Percentiles rank a stretch among this genome's conserved stretches.
Conservation (phyloP, 2,888 invertebrate species). For the Malthinus flaveolus region DNA sequence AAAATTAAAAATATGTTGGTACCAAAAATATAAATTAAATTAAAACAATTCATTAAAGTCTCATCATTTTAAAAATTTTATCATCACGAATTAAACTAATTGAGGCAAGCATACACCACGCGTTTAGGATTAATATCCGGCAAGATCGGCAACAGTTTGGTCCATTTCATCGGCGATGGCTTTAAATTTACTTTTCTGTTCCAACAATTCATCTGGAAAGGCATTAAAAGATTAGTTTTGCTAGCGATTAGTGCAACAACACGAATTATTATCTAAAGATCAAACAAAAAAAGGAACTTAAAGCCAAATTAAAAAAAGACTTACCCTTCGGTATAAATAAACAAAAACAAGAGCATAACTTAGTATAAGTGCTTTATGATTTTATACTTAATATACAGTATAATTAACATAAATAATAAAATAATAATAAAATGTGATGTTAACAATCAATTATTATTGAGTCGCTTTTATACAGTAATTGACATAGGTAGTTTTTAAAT, state of each 20-base stretch:
- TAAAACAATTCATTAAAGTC: too few species aligned
- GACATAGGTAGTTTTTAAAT: constrained; percentile 4
- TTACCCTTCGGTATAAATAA: background rate
- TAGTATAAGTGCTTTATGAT: background rate
- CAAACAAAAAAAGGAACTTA: background rate
- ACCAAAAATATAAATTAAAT: too few species aligned
- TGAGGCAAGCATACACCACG: background rate
- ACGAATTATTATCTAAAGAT: background rate
- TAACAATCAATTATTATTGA: constrained; percentile 23
- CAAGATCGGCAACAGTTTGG: constrained; percentile 93
- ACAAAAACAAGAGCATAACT: constrained; percentile 9
- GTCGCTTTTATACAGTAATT: constrained; percentile 31
- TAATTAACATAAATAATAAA: constrained; percentile 2
- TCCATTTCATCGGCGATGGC: constrained; percentile 97
- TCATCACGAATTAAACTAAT: background rate
- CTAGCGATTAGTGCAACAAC: constrained; percentile 10
- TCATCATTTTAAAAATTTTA: too few species aligned
- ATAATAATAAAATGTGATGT: constrained; percentile 9
- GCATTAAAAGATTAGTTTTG: constrained; percentile 21
- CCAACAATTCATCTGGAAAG: constrained; percentile 81
- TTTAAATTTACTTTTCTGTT: constrained; percentile 97
- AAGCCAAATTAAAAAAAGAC: background rate
- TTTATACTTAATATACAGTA: constrained; percentile 1
- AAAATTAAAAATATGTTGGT: too few species aligned
- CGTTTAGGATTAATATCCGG: constrained; percentile 70